Percentiles rank a stretch among this genome's conserved stretches.
Conservation (phyloP, 2,888 invertebrate genomes). For the Agrotis segetum region DNA sequence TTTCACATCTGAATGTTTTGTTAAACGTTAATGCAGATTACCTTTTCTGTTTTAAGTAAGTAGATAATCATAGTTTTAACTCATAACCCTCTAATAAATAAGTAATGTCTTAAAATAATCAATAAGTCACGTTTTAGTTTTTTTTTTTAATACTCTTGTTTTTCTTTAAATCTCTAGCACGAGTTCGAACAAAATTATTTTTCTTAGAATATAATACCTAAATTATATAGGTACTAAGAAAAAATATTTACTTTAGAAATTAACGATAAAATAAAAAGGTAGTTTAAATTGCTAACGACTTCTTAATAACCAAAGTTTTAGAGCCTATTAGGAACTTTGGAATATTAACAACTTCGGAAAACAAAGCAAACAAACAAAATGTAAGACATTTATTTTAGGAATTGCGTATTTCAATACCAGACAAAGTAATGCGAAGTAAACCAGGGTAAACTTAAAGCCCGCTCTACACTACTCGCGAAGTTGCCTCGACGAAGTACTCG, state of each 20-base stretch:
- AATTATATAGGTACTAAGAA: too few species aligned
- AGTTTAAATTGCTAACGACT: neutral
- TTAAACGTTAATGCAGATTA: conserved; percentile 6
- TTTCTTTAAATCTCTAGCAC: too few species aligned
- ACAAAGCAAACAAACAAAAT: neutral
- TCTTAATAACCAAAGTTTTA: neutral
- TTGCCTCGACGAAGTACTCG: too few species aligned
- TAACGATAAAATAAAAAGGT: neutral
- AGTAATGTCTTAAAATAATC: neutral
- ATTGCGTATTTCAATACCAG: neutral
- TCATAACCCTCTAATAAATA: neutral
- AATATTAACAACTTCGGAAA: neutral
- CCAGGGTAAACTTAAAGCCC: neutral
- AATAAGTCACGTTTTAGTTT: neutral
- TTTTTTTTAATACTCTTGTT: too few species aligned
- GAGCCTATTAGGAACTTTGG: neutral
- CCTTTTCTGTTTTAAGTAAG: conserved; percentile 6
- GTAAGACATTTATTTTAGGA: too few species aligned
- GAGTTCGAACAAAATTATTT: neutral
- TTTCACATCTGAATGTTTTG: neutral
- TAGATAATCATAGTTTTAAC: neutral
- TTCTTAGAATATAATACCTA: neutral
- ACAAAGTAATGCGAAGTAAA: neutral
- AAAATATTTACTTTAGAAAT: too few species aligned
- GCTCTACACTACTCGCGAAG: too few species aligned